Conservation (phyloP, 2,888 invertebrate genomes). For the Orthonychiurus folsomi region DNA sequence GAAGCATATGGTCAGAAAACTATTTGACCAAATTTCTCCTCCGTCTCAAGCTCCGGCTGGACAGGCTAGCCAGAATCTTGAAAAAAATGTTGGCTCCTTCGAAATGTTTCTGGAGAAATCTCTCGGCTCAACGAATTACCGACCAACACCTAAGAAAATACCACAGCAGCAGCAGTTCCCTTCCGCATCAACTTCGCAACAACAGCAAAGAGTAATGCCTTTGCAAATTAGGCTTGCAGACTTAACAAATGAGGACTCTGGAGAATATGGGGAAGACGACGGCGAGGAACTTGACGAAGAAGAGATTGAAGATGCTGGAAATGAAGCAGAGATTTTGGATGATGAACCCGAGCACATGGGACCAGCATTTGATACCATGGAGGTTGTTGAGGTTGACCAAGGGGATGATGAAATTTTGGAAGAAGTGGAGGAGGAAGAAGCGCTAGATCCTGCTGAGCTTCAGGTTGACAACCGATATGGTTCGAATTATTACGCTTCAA, state of each 20-base stretch:
- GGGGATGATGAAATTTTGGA: neutral
- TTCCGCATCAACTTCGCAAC: neutral
- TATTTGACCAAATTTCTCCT: neutral
- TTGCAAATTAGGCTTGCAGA: neutral
- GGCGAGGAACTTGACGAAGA: slow-evolving; percentile 1
- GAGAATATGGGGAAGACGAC: neutral
- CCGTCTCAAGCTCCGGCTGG: no score
- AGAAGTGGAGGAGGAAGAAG: slow-evolving; percentile 2
- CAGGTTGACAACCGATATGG: neutral
- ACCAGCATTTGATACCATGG: no score
- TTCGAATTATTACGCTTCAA: slow-evolving; percentile 1
- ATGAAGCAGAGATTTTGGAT: neutral
- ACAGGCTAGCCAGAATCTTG: neutral
- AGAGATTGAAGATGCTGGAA: neutral
- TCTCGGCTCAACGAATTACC: neutral
- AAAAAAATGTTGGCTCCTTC: neutral
- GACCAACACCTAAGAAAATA: no score
- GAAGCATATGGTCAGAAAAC: neutral
- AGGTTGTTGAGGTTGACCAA: neutral
- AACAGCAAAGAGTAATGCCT: neutral
- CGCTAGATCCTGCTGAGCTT: neutral
- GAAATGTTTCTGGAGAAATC: neutral
- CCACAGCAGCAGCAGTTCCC: neutral
- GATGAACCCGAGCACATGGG: neutral
- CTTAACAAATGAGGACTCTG: neutral